Evolutionary conservation across 2,113 vertebrate species (phyloP).

Genomic region (Albula goreensis): DNA sequence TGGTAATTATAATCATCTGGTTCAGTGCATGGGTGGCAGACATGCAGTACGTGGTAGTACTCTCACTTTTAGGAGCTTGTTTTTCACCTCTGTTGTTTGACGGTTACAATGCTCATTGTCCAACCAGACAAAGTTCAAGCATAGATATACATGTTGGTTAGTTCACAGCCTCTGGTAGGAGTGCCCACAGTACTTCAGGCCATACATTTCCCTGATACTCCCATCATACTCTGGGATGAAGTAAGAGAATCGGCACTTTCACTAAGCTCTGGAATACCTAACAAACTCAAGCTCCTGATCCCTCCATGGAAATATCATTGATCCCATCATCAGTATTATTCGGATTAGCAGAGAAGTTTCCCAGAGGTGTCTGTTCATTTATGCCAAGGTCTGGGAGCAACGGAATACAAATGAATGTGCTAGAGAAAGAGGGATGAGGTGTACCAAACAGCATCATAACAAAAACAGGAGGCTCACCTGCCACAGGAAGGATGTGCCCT

Average conservation of each 20-base stretch:
- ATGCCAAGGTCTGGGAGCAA: conserved; percentile 32
- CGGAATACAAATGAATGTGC: conserved; percentile 47
- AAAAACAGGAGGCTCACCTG: conserved; percentile 53
- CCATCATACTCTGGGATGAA: not conserved
- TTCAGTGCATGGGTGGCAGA: too few species aligned
- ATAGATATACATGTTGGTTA: too few species aligned
- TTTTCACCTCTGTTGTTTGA: too few species aligned
- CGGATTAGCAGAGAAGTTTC: conserved; percentile 50
- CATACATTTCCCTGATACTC: not conserved
- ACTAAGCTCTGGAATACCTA: not conserved
- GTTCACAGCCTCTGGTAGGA: not conserved
- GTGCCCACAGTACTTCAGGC: not conserved
- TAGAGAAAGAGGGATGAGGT: conserved; percentile 30
- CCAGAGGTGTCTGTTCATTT: conserved; percentile 48
- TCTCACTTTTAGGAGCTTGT: too few species aligned
- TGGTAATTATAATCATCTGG: too few species aligned
- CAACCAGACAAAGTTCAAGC: too few species aligned
- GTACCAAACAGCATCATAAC: conserved; percentile 20
- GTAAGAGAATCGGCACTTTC: not conserved
- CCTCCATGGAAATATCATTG: conserved; percentile 50
- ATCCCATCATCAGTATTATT: conserved; percentile 58
- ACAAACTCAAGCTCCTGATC: conserved; percentile 30
- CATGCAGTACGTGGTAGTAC: too few species aligned
- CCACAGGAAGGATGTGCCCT: conserved; percentile 59
- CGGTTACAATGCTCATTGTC: too few species aligned